Base-by-base conservation (phyloP, 2,113 vertebrate genomes). In the Balaeniceps rex region DNA sequence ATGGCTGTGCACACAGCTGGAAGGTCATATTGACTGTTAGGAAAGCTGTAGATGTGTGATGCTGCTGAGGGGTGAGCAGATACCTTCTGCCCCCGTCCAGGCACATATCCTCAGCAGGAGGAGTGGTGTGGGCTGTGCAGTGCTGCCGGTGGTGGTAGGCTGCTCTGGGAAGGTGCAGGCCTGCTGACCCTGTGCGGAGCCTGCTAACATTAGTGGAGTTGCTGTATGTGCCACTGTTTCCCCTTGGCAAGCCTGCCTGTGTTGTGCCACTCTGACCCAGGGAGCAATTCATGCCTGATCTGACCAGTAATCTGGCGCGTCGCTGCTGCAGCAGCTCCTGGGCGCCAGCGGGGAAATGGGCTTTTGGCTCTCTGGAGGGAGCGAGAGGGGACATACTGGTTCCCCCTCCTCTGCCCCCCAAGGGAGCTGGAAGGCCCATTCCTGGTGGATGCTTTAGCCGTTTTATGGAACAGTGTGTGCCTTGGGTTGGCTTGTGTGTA, bases 131-230 rank as follows among this genome's bases (percentile, higher is more conserved):
- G 72, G 22, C 71, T 82, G 55, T 69, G 66, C 79, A 76, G 91
- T 14, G 74, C 54, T 81, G 25, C 47, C 13, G 29, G 64, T 33
- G 86, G 42, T 4, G 12, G 16, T 11, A 49, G 58, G 31, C 40
- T 77, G 40, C 84, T 77, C 60, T n/a, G 64, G 52, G 40, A 38
- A 65, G 49, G 40, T 26, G 22, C 47, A 36, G 26, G 17, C 9
- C 28, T 79, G 64, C 57, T 70, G 72, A 36, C 25, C 25, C 36
- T 28, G 31, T 36, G 12, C 44, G 55, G 38, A n/a, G 25, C 14
- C 19, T n/a, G 51, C 57, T 80, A 61, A 7, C 5, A 7, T 47
- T 44, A 13, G 22, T 0, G 0, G 34, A 17, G 31, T 8, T 81
- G 68, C 58, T 90, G 31, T 12, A 3, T 11, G 34, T 84, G 47